A percentile compares a stretch with the other conserved stretches of the same genome.
These are phyloP conservation scores for Pterobdella sp. DNA, from an alignment of 2,888 invertebrate species.

Conservation along the genomic window DNA sequence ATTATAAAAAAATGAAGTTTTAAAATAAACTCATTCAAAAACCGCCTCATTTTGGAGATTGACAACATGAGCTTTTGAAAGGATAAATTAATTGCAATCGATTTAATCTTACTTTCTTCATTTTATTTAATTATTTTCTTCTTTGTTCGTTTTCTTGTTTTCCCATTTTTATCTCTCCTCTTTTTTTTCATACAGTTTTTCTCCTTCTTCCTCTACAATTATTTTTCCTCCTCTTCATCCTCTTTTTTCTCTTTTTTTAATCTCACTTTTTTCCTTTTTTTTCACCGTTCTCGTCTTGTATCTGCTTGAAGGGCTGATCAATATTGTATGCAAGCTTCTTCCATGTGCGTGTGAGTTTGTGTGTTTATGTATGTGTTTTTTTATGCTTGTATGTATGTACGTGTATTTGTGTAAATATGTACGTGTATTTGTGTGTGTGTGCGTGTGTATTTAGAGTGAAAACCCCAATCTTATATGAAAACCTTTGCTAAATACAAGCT, in stretches of 20 bases:
- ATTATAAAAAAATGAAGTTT: too few relatives aligned
- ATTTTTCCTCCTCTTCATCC: neutral
- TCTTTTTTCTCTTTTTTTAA: neutral
- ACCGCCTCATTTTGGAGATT: too few relatives aligned
- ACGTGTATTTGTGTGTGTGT: conserved; percentile 14
- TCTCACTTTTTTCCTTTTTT: neutral
- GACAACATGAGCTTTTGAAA: too few relatives aligned
- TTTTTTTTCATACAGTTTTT: neutral
- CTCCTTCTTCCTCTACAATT: neutral
- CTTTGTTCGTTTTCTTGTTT: neutral
- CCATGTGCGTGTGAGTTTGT: neutral
- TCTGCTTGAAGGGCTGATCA: neutral
- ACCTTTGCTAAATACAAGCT: too few relatives aligned
- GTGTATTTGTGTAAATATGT: conserved; percentile 7
- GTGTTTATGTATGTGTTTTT: conserved; percentile 4
- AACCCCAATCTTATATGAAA: too few relatives aligned
- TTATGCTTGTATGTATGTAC: conserved; percentile 9
- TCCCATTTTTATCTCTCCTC: neutral
- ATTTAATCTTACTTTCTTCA: neutral
- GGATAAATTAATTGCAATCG: too few relatives aligned
- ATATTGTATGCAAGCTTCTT: neutral
- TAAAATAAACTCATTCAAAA: too few relatives aligned
- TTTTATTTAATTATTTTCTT: neutral
- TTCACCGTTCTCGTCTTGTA: neutral
- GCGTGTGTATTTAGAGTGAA: conserved; percentile 2